Evolutionary conservation across 2,797 vertebrate genomes (phyloP).

Genomic region (Poecile montanus): DNA sequence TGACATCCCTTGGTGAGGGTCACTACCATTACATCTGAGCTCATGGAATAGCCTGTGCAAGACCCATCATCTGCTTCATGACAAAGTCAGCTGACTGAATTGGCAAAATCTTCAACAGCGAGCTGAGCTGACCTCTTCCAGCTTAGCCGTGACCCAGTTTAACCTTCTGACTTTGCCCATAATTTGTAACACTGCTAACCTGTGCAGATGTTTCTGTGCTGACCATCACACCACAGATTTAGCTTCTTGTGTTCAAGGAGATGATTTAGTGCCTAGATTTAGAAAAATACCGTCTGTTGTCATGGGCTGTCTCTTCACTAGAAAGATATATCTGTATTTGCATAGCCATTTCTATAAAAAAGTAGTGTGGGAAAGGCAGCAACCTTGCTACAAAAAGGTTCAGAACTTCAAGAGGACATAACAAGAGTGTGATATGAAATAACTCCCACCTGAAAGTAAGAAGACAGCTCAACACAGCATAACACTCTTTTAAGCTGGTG

Average conservation of each 20-base stretch:
- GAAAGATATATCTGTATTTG: background rate
- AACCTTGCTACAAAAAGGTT: background rate
- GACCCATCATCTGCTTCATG: background rate
- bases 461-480: background rate
- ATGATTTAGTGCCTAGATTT: background rate
- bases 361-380: background rate
- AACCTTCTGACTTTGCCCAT: background rate
- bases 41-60: background rate
- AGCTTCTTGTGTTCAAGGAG: background rate
- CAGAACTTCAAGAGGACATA: background rate
- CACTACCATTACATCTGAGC: slow-evolving; percentile 9
- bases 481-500: background rate
- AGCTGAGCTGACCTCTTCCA: slow-evolving; percentile 14
- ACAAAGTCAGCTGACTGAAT: background rate
- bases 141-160: slow-evolving; percentile 1
- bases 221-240: background rate
- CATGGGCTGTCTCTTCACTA: background rate
- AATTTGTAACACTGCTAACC: background rate
- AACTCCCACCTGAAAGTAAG: background rate
- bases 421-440: background rate
- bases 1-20: slow-evolving; percentile 17
- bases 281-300: background rate
- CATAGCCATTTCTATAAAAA: background rate
- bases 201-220: background rate
- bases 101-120: background rate